These are phyloP conservation scores for Polydrusus cervinus DNA, from an alignment of 2,888 invertebrate species.

Conservation along the genomic window DNA sequence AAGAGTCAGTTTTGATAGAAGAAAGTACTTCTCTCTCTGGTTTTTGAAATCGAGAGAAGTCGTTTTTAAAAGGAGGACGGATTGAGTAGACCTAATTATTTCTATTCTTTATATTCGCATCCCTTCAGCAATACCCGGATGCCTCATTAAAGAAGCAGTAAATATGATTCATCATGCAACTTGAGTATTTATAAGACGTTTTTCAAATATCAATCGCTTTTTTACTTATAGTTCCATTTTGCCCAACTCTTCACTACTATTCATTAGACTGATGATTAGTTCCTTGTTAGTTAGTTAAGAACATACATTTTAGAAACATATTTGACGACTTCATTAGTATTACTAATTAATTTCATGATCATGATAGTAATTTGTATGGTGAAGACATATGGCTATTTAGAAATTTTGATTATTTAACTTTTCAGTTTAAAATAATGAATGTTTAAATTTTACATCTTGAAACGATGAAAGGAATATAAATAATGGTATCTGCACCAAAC, in stretches of 20 bases:
- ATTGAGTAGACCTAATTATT: too few relatives aligned
- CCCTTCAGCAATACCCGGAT: too few relatives aligned
- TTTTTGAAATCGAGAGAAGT: too few relatives aligned
- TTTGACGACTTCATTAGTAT: conserved; percentile 37
- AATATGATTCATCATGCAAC: too few relatives aligned
- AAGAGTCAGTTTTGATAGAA: too few relatives aligned
- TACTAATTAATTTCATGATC: conserved; percentile 15
- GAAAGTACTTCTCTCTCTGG: too few relatives aligned
- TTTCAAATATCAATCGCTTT: too few relatives aligned
- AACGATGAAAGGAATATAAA: neutral
- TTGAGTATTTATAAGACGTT: too few relatives aligned
- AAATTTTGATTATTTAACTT: conserved; percentile 11
- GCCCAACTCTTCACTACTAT: conserved; percentile 1
- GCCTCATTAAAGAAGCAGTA: too few relatives aligned
- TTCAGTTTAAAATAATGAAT: conserved; percentile 3
- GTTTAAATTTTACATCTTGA: conserved; percentile 6
- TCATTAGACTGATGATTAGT: conserved; percentile 37
- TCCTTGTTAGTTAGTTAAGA: conserved; percentile 36
- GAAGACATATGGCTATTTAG: conserved; percentile 18
- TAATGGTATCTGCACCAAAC: neutral
- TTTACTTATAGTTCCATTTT: too few relatives aligned
- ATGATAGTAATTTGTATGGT: conserved; percentile 19
- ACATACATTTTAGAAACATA: conserved; percentile 24
- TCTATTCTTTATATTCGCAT: too few relatives aligned
- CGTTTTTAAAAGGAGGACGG: too few relatives aligned